A percentile compares a stretch with the other conserved stretches of the same genome.
phyloP scores from a whole-genome alignment of 2,797 vertebrate species.

The Parauchenoglanis punctatus region DNA sequence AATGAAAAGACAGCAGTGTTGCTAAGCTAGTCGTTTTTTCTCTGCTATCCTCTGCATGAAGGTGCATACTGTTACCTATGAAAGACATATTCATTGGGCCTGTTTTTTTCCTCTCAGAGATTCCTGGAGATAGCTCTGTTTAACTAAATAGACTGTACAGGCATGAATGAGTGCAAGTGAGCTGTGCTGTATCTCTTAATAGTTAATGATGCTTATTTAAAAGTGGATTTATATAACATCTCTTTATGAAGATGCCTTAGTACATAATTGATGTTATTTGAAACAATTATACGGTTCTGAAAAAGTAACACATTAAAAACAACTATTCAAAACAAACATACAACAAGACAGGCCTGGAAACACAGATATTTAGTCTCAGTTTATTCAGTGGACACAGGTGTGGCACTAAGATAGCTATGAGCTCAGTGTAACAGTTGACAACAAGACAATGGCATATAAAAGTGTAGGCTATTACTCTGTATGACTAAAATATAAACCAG shows the following conservation, averaged over 20 bases:
- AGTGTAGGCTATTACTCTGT: conserved; percentile 26
- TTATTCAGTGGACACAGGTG: conserved; percentile 49
- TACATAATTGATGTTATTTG: not conserved
- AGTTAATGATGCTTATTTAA: conserved; percentile 2
- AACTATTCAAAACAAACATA: not conserved
- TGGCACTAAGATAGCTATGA: conserved; percentile 42
- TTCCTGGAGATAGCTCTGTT: conserved; percentile 41
- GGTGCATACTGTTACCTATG: conserved; percentile 63
- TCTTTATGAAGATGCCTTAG: not conserved
- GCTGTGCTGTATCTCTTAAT: not conserved
- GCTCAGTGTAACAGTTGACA: conserved; percentile 43
- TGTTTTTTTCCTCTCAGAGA: conserved; percentile 48
- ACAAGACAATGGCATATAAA: conserved; percentile 40
- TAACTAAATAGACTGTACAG: conserved; percentile 51
- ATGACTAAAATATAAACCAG: conserved; percentile 37
- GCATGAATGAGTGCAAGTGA: not conserved
- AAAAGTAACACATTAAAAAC: not conserved
- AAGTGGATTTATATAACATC: not conserved
- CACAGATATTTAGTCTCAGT: conserved; percentile 44
- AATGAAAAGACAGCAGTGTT: conserved; percentile 53
- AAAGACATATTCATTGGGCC: conserved; percentile 66
- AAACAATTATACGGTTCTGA: not conserved
- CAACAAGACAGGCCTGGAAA: conserved; percentile 26
- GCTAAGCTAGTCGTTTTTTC: conserved; percentile 54
- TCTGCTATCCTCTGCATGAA: conserved; percentile 57